Evolutionary conservation across 2,888 invertebrate genomes (phyloP), one percentile per base, ranked within the genome.

Genomic region (Trichopoda pennipes): DNA sequence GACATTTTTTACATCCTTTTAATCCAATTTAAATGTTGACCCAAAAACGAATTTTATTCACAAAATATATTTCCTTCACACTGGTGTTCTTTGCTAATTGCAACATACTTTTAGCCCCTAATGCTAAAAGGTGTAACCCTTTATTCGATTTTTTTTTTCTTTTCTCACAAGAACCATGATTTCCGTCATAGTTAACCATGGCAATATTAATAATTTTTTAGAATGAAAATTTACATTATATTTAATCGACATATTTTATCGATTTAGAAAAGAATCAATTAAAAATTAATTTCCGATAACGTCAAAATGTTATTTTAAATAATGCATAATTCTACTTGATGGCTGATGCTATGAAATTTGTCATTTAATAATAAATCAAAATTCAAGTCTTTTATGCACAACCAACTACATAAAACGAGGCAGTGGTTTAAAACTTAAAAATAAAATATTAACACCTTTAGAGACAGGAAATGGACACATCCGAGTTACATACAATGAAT

Each of bases 321-420:
- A 78, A n/a, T n/a, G n/a, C 56, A 64, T 64, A 70, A 70, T 64
- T 78, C 58, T 42, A 58, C 63, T 64, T 53, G 42, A 53, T 47
- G 35, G 17, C 23, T 61, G 47, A 63, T 55, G 49, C 23, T 38
- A 56, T 56, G 63, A 77, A 38, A 55, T 70, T 47, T 23, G 68
- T 49, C 68, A 68, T 76, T 68, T 35, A 69, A 70, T 51, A 70
- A 55, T 69, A 77, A 47, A 77, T 14, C 2, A 17, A 47, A 44
- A 14, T 4, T 23, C 23, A 16, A 53, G 23, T 14, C 1, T 21
- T 61, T 23, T 16, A 44, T 35, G 17, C 32, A 28, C 42, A 17
- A 3, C 8, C 47, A 53, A 38, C 23, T 1, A 47, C 7, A 47
- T 1, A 12, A 53, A 55, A 16, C 35, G 42, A 53, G n/a, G 35